Conservation (phyloP, 2,797 vertebrate species). For the Octomys mimax region DNA sequence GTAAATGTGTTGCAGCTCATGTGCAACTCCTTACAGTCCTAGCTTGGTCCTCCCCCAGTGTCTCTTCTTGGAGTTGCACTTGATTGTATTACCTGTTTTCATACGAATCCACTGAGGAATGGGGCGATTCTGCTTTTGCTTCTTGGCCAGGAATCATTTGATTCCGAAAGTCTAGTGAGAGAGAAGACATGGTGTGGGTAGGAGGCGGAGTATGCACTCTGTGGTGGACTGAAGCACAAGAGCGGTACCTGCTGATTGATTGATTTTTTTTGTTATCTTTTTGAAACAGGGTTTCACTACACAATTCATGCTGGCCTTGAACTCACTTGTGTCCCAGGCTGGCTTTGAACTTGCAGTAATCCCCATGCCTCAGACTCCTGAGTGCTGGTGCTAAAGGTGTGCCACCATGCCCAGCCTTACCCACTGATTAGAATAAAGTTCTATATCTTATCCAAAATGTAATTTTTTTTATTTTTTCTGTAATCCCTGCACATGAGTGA, state of each 20-base stretch:
- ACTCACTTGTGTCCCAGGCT: neutral
- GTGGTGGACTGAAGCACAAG: too few relatives aligned
- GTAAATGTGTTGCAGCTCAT: too few relatives aligned
- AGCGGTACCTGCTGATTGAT: neutral
- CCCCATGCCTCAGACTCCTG: neutral
- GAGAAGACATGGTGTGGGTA: too few relatives aligned
- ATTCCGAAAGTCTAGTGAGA: too few relatives aligned
- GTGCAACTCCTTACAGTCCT: too few relatives aligned
- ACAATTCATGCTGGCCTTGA: neutral
- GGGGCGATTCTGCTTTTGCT: too few relatives aligned
- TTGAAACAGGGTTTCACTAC: neutral
- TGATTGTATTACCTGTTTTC: too few relatives aligned
- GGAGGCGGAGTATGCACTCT: too few relatives aligned
- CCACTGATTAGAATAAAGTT: neutral
- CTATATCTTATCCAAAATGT: constrained; percentile 53
- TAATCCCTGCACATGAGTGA: neutral
- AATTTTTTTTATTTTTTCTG: constrained; percentile 51
- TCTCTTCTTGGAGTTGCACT: too few relatives aligned
- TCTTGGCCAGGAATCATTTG: too few relatives aligned
- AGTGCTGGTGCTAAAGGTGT: neutral
- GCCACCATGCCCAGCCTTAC: neutral
- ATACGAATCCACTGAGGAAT: too few relatives aligned
- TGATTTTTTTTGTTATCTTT: neutral
- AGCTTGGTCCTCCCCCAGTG: too few relatives aligned
- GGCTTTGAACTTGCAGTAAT: neutral